Evolutionary conservation across 1,140 invertebrate genomes (phyloP), one percentile per base, ranked within the genome.

Genomic region (Stenopsyche tienmushanensis): DNA sequence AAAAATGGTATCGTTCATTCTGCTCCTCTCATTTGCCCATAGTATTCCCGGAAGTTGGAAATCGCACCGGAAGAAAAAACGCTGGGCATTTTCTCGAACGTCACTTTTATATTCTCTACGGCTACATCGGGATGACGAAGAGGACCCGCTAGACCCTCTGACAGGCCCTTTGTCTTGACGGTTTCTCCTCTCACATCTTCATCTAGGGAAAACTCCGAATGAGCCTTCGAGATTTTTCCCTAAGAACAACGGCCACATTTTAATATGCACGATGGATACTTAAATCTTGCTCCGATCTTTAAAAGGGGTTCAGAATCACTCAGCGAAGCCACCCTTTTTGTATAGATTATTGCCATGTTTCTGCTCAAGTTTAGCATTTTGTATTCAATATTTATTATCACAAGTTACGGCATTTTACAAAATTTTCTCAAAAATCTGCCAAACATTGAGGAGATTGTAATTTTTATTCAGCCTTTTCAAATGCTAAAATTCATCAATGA

Each of bases 61-160:
- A 57, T 57, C 54, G 18, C 25, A 45, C 57, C 57, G 57, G 41
- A 60, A 60, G 54, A 42, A 60, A 60, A 57, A 60, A 60, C 10
- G 17, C 15, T 13, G 17, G 24, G 41, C 57, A 60, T 60, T 60
- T 60, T 60, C 44, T 25, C 57, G 57, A 60, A 60, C 57, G 57
- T 47, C 57, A 60, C 57, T 60, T 60, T 60, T 60, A 60, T 47
- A 60, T 47, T 60, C 57, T 47, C 42, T 15, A 15, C 41, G 57
- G 44, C 44, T 47, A 13, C 17, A 20, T 18, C 8, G 44, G 44
- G 41, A 60, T 60, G 57, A 60, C 42, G 17, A 41, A 60, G 57
- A 39, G 44, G 26, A 20, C 57, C 57, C 41, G 41, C 41, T 17
- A 47, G 57, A 24, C 57, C 57, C 42, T 25, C 17, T 47, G 57